Base-by-base conservation (phyloP, 2,888 invertebrate genomes). In the Mellilla xanthometata region DNA sequence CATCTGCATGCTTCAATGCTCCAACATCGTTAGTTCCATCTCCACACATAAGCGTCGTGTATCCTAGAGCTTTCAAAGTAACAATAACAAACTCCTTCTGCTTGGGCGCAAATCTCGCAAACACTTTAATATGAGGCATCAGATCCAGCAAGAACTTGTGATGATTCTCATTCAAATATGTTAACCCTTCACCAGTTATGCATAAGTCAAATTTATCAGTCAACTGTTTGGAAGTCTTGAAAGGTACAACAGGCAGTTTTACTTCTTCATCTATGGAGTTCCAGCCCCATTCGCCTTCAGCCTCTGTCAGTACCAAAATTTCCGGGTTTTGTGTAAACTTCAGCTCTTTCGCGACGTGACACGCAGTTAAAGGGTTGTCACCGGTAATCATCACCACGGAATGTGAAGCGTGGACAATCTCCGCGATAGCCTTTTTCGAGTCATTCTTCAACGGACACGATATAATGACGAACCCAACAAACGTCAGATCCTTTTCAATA, bases 1-100 rank as follows among this genome's bases (percentile, higher is more conserved):
- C 98, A 84, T 99, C 95, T 22, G 99, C 98, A 84, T 99, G 99
- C 84, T 99, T 99, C 35, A 99, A 87, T 2, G 98, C 98, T 10
- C 99, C 99, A 7, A 99, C 99, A 85, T 99, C 99, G 78, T 99
- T 99, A 1, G 99, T 99, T 40, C 99, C 99, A 87, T 99, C 99
- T 1, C 99, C 99, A 74, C 99, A 99, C 99, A 99, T 99, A 1
- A 99, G 90, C 0, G 99, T 98, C 2, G 93, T 93, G 69, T 93
- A 97, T 2, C 99, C 99, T 7, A 96, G 86, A 19, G 93, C 92
- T 75, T 97, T 99, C 39, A 99, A 83, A 2, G 95, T 94, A 5
- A 97, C 95, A 29, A 99, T 95, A 1, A 99, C 95, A 71, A 94
- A 95, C 83, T 99, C 99, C 83, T 99, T 99, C 78, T 99, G 99